Evolutionary conservation across 2,113 vertebrate genomes (phyloP).

Genomic region (Shinisaurus crocodilurus): DNA sequence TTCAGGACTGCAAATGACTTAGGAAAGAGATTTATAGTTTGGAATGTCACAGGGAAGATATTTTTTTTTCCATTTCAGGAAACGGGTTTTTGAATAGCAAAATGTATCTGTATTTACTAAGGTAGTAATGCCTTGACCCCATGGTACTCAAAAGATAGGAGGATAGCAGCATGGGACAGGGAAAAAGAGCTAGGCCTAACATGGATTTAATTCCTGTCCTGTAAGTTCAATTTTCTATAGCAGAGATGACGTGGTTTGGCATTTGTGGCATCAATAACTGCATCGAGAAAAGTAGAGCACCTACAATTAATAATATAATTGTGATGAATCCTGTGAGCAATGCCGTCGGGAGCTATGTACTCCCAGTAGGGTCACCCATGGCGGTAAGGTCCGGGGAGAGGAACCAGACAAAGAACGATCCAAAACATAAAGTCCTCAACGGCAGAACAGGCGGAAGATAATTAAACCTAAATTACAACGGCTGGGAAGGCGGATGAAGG

Average conservation of each 20-base stretch:
- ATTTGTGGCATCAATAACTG: neutral
- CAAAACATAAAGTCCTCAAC: too few species aligned
- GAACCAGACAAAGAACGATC: too few species aligned
- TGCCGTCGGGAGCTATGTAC: too few species aligned
- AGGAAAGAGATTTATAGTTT: constrained; percentile 14
- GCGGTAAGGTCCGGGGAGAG: too few species aligned
- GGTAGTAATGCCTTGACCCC: neutral
- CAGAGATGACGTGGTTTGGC: neutral
- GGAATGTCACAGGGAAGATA: constrained; percentile 4
- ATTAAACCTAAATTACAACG: too few species aligned
- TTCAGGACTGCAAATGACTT: constrained; percentile 30
- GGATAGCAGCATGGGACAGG: neutral
- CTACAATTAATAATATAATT: neutral
- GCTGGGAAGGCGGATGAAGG: too few species aligned
- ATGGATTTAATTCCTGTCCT: neutral
- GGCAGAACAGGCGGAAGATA: too few species aligned
- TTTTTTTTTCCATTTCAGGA: constrained; percentile 21
- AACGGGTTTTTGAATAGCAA: constrained; percentile 18
- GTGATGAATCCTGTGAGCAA: too few species aligned
- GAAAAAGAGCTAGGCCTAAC: neutral
- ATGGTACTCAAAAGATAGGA: neutral
- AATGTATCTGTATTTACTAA: neutral
- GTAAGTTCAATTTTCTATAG: neutral
- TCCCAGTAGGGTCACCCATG: too few species aligned
- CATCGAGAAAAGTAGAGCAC: neutral